Evolutionary conservation across 2,888 invertebrate species (phyloP).

Genomic region (Pseudococcus jackbeardsleyi): DNA sequence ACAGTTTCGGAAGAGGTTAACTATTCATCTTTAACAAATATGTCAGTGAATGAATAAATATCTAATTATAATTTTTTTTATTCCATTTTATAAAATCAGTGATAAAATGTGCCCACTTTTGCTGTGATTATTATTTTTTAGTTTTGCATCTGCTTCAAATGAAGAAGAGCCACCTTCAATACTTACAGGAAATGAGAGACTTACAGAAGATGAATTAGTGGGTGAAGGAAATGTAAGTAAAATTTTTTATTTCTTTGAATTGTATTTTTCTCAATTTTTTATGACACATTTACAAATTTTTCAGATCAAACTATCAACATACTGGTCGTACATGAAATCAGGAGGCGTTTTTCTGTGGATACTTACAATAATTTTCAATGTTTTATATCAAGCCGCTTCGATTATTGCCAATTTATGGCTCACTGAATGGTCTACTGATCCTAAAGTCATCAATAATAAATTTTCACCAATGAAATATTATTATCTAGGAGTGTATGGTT

Average conservation of each 20-base stretch:
- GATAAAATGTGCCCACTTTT: not conserved
- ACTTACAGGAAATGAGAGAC: slow-evolving; percentile 77
- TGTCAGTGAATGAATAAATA: not conserved
- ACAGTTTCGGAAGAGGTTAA: slow-evolving; percentile 24
- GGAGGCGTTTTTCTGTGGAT: slow-evolving; percentile 83
- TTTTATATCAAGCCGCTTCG: slow-evolving; percentile 85
- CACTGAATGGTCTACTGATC: slow-evolving; percentile 83
- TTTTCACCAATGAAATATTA: slow-evolving; percentile 76
- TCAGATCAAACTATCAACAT: slow-evolving; percentile 88
- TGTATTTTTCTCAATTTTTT: not conserved
- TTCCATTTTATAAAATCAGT: not conserved
- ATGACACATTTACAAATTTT: slow-evolving; percentile 12
- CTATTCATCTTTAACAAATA: slow-evolving; percentile 1
- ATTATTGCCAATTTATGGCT: slow-evolving; percentile 91
- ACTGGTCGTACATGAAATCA: slow-evolving; percentile 88
- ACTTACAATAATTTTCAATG: slow-evolving; percentile 83
- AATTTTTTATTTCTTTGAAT: too few species aligned
- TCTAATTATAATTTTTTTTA: too few species aligned
- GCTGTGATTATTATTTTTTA: not conserved
- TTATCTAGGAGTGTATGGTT: slow-evolving; percentile 92
- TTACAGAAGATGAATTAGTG: slow-evolving; percentile 91
- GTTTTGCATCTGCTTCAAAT: not conserved
- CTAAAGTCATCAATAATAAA: slow-evolving; percentile 70
- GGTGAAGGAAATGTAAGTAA: slow-evolving; percentile 88
- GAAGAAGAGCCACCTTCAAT: slow-evolving; percentile 56